Conservation (phyloP, 2,113 vertebrate species). For the Podilymbus podiceps region DNA sequence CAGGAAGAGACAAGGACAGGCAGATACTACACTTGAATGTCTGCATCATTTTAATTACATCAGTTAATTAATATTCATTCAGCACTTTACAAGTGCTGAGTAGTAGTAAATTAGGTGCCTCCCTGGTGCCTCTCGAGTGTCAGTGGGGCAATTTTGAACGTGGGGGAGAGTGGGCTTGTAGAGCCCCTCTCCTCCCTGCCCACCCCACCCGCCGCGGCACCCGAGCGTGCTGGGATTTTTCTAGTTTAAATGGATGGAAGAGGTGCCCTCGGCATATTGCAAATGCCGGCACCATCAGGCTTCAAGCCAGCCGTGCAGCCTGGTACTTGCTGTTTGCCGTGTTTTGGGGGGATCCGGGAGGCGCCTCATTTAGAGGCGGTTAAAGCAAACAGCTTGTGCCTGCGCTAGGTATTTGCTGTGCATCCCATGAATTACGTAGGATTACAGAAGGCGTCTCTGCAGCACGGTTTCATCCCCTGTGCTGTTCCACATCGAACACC, state of each 20-base stretch:
- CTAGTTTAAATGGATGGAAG: neutral
- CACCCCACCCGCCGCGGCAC: accelerated
- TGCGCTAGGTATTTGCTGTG: neutral
- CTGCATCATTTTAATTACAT: slow-evolving; percentile 66
- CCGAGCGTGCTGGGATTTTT: neutral
- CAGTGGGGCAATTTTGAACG: neutral
- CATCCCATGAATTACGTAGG: slow-evolving; percentile 58
- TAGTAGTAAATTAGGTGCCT: slow-evolving; percentile 35
- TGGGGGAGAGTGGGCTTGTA: neutral
- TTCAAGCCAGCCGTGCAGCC: neutral
- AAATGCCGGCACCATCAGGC: accelerated
- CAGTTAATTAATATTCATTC: slow-evolving; percentile 62
- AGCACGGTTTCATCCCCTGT: slow-evolving; percentile 48
- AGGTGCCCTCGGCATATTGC: neutral
- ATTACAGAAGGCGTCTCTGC: slow-evolving; percentile 57
- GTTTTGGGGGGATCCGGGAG: neutral
- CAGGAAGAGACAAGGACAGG: slow-evolving; percentile 57
- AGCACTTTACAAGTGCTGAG: slow-evolving; percentile 39
- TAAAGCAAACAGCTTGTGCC: slow-evolving; percentile 23
- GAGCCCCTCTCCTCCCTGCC: neutral
- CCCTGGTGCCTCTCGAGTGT: neutral
- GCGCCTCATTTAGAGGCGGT: neutral
- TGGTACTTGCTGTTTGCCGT: neutral
- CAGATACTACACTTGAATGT: slow-evolving; percentile 54
- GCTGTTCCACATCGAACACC: neutral